Conservation (phyloP, 2,888 invertebrate genomes). For the Formica aserva region DNA sequence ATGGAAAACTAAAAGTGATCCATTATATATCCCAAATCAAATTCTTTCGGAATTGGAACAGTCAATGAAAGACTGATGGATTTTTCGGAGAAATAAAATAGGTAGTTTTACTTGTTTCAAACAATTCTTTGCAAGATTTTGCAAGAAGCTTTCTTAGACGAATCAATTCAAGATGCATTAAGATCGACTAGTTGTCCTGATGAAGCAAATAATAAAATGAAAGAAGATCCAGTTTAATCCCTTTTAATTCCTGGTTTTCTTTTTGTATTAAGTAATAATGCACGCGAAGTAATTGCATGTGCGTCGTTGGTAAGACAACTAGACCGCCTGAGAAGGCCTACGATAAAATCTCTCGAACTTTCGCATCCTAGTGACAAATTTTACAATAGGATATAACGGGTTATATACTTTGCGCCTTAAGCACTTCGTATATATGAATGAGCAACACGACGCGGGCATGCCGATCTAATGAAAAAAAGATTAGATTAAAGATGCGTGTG, state of each 20-base stretch:
- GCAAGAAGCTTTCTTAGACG: neutral
- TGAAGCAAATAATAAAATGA: neutral
- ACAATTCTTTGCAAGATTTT: neutral
- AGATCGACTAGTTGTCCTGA: neutral
- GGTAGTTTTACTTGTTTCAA: neutral
- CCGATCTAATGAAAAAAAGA: slow-evolving; percentile 24
- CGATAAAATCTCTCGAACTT: slow-evolving; percentile 1
- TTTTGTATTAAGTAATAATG: neutral
- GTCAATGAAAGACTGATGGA: slow-evolving; percentile 2
- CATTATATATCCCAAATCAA: slow-evolving; percentile 24
- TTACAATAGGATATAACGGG: slow-evolving; percentile 40
- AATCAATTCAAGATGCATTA: neutral
- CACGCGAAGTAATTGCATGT: neutral
- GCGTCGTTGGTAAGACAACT: neutral
- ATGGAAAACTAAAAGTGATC: neutral
- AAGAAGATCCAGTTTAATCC: neutral
- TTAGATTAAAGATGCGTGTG: slow-evolving; percentile 25
- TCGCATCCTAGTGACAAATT: slow-evolving; percentile 1
- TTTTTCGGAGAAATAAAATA: neutral
- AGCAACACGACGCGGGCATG: slow-evolving; percentile 23
- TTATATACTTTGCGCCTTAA: slow-evolving; percentile 55
- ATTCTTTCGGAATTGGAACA: neutral
- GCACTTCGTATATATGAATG: slow-evolving; percentile 50
- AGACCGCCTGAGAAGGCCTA: neutral
- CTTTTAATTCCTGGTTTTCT: neutral